Evolutionary conservation across 2,113 vertebrate genomes (phyloP), one percentile per base, ranked within the genome.

Genomic region (Ranitomeya variabilis): DNA sequence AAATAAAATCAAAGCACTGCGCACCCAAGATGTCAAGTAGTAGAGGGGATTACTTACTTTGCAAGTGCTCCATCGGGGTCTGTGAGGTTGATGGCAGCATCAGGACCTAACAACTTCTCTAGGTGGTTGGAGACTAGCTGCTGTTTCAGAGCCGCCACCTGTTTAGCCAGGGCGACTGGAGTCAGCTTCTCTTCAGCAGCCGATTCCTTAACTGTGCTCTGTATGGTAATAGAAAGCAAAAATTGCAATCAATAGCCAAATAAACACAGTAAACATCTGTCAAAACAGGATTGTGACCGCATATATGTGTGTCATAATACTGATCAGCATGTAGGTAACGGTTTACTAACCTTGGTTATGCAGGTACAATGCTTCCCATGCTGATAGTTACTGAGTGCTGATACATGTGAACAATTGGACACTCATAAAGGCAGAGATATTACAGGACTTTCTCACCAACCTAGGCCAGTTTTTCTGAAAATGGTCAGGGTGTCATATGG

Each of bases 31-130:
- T 4, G 4, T 4, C 2, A 78, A 54, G 9, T 26, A 15, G 18
- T 12, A 77, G 15, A 76, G 15, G 16, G 26, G 4, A 8, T 71
- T 14, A 90, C 96, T 93, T 92, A 99, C 98, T 98, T 97, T 91
- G 97, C 96, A 84, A 99, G 94, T 0, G 98, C 98, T 60, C 98
- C 97, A 12, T 98, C 96, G 0, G 98, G 98, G 92, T 99, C 98
- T 0, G 96, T 94, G 14, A 99, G 94, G 94, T 97, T 97, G 69
- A 99, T 94, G 54, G 97, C 92, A 0, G 97, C 98, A 4, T 97
- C 93, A 0, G 98, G 98, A 31, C 97, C 98, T 90, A 99, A 93
- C 76, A 99, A 92, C 60, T 97, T 97, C 92, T 99, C 97, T 69
- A 99, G 95, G 92, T 99, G 98, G 85, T 96, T 96, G 71, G 96